A percentile compares a stretch with the other conserved stretches of the same genome.
phyloP scores from a whole-genome alignment of 2,113 vertebrate species.

The Tor tambroides region DNA sequence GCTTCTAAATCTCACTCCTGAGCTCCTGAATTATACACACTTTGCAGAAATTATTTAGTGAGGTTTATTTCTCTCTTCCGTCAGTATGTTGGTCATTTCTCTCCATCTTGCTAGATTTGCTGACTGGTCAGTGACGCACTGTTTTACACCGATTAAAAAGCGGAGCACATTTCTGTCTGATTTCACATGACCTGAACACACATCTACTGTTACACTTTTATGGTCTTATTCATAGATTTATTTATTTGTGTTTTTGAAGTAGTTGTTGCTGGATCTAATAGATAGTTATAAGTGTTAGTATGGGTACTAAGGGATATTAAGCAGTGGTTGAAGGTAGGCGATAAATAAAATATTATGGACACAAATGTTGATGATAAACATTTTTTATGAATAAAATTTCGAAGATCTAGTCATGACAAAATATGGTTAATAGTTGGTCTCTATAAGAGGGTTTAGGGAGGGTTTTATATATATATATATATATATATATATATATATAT shows the following conservation, averaged over 20 bases:
- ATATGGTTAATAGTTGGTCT: too few relatives aligned
- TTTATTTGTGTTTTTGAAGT: not conserved
- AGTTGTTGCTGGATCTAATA: not conserved
- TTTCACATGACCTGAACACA: not conserved
- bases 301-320: not conserved
- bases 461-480: too few relatives aligned
- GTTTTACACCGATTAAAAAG: slow-evolving; percentile 34
- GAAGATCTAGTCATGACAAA: too few relatives aligned
- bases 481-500: too few relatives aligned
- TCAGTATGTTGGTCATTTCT: not conserved
- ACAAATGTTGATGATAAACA: too few relatives aligned
- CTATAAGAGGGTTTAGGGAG: too few relatives aligned
- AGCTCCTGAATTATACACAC: slow-evolving; percentile 26
- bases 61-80: not conserved
- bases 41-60: slow-evolving; percentile 19
- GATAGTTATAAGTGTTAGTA: not conserved
- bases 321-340: not conserved
- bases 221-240: slow-evolving; percentile 3
- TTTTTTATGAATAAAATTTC: too few relatives aligned
- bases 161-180: slow-evolving; percentile 16
- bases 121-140: slow-evolving; percentile 46
- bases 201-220: not conserved
- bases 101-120: slow-evolving; percentile 22
- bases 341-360: too few relatives aligned
- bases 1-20: slow-evolving; percentile 34